phyloP scores from a whole-genome alignment of 2,797 vertebrate genomes.

The Melopsittacus undulatus region DNA sequence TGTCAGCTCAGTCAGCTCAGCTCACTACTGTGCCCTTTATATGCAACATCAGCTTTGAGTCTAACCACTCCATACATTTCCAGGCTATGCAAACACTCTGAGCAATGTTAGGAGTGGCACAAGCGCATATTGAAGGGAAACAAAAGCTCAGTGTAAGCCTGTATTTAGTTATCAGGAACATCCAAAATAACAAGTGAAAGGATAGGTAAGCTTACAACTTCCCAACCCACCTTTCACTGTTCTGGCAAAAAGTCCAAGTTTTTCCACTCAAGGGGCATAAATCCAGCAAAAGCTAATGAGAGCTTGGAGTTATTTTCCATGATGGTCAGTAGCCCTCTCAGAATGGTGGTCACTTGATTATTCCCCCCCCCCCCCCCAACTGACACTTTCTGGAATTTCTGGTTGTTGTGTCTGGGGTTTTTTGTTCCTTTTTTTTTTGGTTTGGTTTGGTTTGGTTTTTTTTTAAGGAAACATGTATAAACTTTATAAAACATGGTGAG shows the following conservation, averaged over 20 bases:
- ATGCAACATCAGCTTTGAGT: not conserved
- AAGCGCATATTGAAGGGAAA: not conserved
- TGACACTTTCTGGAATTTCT: not conserved
- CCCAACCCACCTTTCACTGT: not conserved
- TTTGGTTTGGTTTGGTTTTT: not conserved
- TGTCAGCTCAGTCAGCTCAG: not conserved
- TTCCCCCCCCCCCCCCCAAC: not conserved
- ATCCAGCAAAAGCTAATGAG: not conserved
- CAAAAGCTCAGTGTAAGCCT: not conserved
- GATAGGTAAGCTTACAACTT: not conserved
- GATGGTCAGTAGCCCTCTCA: not conserved
- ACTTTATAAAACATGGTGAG: not conserved
- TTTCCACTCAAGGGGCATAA: not conserved
- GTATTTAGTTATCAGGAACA: not conserved
- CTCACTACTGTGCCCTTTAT: not conserved
- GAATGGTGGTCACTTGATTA: not conserved
- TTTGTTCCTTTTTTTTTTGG: not conserved
- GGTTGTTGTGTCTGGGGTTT: no score
- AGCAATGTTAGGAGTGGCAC: not conserved
- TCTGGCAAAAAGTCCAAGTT: not conserved
- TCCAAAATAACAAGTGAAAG: not conserved
- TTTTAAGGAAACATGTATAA: not conserved
- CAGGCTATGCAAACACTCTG: accelerated
- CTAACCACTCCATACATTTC: not conserved
- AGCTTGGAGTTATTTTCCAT: not conserved